Percentiles rank a stretch among this genome's conserved stretches.
These are phyloP conservation scores for Drosophila erecta DNA, from an alignment of 1,140 invertebrate genomes.

Conservation along the genomic window DNA sequence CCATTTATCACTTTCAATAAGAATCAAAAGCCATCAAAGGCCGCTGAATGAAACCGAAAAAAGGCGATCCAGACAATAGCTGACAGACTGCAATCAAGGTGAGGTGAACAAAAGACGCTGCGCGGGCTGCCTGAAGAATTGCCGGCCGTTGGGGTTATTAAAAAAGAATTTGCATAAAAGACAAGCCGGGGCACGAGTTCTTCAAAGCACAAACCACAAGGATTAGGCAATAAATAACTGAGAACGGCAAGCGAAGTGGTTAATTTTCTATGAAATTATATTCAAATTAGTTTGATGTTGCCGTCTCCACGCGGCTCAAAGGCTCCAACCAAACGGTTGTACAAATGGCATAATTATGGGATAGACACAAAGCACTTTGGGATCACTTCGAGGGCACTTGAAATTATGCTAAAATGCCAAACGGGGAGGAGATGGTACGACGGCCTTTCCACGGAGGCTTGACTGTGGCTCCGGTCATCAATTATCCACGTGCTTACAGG, in stretches of 20 bases:
- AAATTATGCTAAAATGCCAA: slow-evolving; percentile 74
- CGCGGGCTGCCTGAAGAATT: slow-evolving; percentile 11
- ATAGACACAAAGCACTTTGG: slow-evolving; percentile 55
- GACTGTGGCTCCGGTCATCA: slow-evolving; percentile 64
- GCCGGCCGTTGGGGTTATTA: slow-evolving; percentile 61
- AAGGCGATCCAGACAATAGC: slow-evolving; percentile 56
- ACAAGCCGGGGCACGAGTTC: slow-evolving; percentile 43
- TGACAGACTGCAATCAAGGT: slow-evolving; percentile 64
- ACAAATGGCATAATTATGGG: slow-evolving; percentile 74
- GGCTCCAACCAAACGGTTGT: slow-evolving; percentile 34
- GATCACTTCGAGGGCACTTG: slow-evolving; percentile 64
- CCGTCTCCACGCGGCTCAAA: slow-evolving; percentile 22
- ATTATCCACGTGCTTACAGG: slow-evolving; percentile 77
- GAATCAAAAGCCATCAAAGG: slow-evolving; percentile 75
- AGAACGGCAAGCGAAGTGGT: slow-evolving; percentile 5
- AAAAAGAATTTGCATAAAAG: slow-evolving; percentile 80
- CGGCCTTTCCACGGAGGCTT: slow-evolving; percentile 22
- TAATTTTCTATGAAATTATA: slow-evolving; percentile 80
- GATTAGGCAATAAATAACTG: slow-evolving; percentile 78
- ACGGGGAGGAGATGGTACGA: slow-evolving; percentile 22
- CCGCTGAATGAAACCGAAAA: slow-evolving; percentile 62
- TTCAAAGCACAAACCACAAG: slow-evolving; percentile 47
- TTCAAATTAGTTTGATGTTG: slow-evolving; percentile 80
- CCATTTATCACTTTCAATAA: slow-evolving; percentile 83
- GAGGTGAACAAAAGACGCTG: slow-evolving; percentile 25